A percentile compares a stretch with the other conserved stretches of the same genome.
phyloP scores from a whole-genome alignment of 2,797 vertebrate genomes.

The Darevskia nairensis region DNA sequence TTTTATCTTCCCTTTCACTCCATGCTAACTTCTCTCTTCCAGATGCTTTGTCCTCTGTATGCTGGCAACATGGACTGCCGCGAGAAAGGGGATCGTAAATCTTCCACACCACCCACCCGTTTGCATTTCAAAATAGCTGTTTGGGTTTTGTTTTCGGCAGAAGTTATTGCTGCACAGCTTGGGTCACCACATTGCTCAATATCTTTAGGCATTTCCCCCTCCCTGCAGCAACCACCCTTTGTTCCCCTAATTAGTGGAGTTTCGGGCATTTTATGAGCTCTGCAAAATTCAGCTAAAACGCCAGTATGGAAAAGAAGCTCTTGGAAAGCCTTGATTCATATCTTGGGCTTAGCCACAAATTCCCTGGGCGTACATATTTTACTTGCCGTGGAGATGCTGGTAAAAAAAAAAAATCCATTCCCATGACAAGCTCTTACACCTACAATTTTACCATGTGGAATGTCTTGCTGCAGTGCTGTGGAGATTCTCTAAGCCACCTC shows the following conservation, averaged over 20 bases:
- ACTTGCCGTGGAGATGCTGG: neutral
- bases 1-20: constrained; percentile 21
- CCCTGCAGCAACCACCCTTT: constrained; percentile 46
- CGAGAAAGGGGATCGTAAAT: constrained; percentile 31
- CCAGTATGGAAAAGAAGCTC: constrained; percentile 20
- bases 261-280: constrained; percentile 47
- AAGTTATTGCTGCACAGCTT: constrained; percentile 43
- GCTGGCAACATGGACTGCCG: constrained; percentile 19
- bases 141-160: constrained; percentile 39
- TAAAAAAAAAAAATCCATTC: neutral
- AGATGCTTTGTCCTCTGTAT: constrained; percentile 35
- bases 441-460: neutral
- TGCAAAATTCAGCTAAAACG: constrained; percentile 38
- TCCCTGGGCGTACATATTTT: neutral
- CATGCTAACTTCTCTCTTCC: constrained; percentile 34
- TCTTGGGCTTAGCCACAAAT: constrained; percentile 7
- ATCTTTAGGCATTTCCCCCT: constrained; percentile 28
- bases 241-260: constrained; percentile 57
- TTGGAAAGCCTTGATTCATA: constrained; percentile 4
- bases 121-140: constrained; percentile 32
- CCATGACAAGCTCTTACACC: neutral
- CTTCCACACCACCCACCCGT: constrained; percentile 1
- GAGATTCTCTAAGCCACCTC: neutral
- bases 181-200: constrained; percentile 35
- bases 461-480: neutral